These are phyloP conservation scores for Emydocephalus ijimae DNA, from an alignment of 2,113 vertebrate species.

Conservation along the genomic window DNA sequence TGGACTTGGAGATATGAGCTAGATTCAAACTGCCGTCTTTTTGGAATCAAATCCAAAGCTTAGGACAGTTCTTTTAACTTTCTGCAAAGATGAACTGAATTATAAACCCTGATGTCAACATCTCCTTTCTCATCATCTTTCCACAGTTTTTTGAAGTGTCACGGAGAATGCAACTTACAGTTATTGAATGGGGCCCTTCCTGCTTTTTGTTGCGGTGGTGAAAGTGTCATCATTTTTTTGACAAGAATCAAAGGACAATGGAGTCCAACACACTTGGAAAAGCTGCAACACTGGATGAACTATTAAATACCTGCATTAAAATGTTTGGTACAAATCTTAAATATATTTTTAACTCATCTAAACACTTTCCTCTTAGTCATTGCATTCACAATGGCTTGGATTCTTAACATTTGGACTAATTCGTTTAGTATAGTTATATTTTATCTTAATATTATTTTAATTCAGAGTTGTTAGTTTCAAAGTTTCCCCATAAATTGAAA, in stretches of 20 bases:
- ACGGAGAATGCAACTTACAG: slow-evolving; percentile 45
- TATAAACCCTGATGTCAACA: background rate
- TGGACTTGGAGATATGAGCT: background rate
- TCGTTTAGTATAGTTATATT: background rate
- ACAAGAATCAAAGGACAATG: slow-evolving; percentile 76
- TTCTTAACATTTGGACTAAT: background rate
- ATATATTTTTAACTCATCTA: background rate
- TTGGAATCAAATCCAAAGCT: background rate
- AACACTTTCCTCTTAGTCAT: background rate
- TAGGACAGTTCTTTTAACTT: background rate
- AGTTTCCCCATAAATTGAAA: background rate
- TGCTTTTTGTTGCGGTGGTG: slow-evolving; percentile 52
- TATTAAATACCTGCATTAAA: slow-evolving; percentile 85
- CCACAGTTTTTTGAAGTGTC: slow-evolving; percentile 56
- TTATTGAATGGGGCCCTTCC: slow-evolving; percentile 41
- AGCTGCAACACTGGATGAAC: slow-evolving; percentile 85
- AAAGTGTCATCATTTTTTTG: slow-evolving; percentile 70
- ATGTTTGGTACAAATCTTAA: slow-evolving; percentile 80
- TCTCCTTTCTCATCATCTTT: slow-evolving; percentile 37
- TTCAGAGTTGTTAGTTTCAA: background rate
- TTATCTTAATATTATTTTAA: background rate
- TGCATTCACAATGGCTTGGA: background rate
- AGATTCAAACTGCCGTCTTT: background rate
- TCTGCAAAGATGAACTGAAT: slow-evolving; percentile 10
- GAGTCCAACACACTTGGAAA: slow-evolving; percentile 87